A percentile compares a stretch with the other conserved stretches of the same genome.
Evolutionary conservation across 2,113 vertebrate genomes (phyloP).

Genomic region (Dermatemys mawii): DNA sequence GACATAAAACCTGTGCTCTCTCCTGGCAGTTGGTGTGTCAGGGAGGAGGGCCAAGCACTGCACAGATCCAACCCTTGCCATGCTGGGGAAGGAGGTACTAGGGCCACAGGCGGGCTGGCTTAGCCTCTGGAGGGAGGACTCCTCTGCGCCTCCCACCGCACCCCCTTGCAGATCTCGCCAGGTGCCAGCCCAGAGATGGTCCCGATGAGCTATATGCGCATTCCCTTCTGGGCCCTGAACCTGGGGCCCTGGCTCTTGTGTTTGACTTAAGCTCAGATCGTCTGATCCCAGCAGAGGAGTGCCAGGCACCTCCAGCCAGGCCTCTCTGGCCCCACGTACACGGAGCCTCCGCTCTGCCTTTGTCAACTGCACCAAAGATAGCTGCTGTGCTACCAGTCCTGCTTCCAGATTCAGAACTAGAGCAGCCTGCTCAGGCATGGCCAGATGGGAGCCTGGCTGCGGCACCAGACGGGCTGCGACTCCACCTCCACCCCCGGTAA

Average conservation of each 20-base stretch:
- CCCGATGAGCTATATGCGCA: background rate
- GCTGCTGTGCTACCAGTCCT: background rate
- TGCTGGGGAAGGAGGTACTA: fast-evolving
- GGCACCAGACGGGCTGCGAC: too few species aligned
- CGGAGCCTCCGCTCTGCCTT: background rate
- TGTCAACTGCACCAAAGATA: background rate
- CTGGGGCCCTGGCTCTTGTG: background rate
- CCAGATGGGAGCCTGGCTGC: too few species aligned
- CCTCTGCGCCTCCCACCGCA: background rate
- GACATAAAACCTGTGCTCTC: background rate
- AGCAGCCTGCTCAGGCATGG: background rate
- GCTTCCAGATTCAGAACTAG: background rate
- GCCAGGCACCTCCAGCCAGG: background rate
- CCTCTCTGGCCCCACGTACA: background rate
- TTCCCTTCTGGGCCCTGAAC: background rate
- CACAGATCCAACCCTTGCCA: background rate
- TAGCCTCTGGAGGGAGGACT: background rate
- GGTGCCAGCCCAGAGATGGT: background rate
- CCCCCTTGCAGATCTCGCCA: background rate
- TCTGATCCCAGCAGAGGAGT: background rate
- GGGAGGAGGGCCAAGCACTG: too few species aligned
- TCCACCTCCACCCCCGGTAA: background rate
- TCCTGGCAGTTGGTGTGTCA: background rate
- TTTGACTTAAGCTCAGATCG: background rate
- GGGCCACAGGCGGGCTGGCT: background rate